Evolutionary conservation across 2,113 vertebrate species (phyloP).

Genomic region (Siphamia tubifer): DNA sequence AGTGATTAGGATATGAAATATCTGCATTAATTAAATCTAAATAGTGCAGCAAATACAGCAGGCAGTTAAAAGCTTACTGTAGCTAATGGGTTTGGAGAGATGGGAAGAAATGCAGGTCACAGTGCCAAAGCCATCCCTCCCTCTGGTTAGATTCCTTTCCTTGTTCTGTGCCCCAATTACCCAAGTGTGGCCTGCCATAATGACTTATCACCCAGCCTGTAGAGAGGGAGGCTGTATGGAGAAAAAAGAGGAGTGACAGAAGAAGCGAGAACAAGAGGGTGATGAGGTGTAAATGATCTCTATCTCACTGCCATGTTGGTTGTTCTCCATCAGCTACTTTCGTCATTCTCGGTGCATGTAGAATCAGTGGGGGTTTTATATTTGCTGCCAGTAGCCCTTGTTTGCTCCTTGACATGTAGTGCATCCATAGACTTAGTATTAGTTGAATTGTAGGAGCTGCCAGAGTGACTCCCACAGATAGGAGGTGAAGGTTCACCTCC

Average conservation of each 20-base stretch:
- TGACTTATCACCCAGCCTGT: conserved; percentile 54
- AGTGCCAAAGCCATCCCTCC: background rate
- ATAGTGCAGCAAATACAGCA: background rate
- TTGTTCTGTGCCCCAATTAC: conserved; percentile 57
- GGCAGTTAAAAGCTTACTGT: conserved; percentile 2
- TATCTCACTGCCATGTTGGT: conserved; percentile 1
- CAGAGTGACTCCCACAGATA: conserved; percentile 18
- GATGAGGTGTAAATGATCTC: conserved; percentile 63
- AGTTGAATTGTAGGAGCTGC: conserved; percentile 23
- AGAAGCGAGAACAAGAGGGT: conserved; percentile 10
- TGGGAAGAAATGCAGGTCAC: conserved; percentile 36
- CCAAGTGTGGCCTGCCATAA: conserved; percentile 51
- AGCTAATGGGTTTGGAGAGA: conserved; percentile 32
- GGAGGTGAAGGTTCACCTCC: conserved; percentile 35
- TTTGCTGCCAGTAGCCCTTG: background rate
- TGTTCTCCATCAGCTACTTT: conserved; percentile 12
- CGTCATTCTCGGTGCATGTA: background rate
- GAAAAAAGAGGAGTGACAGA: background rate
- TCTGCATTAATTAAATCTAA: conserved; percentile 32
- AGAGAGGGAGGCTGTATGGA: conserved; percentile 10
- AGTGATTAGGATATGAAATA: conserved; percentile 22
- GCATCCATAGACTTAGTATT: background rate
- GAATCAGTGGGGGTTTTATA: background rate
- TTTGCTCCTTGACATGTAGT: conserved; percentile 30
- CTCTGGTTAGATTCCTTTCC: conserved; percentile 6